Evolutionary conservation across 2,888 invertebrate genomes (phyloP).

Genomic region (Rhaphigaster nebulosa): DNA sequence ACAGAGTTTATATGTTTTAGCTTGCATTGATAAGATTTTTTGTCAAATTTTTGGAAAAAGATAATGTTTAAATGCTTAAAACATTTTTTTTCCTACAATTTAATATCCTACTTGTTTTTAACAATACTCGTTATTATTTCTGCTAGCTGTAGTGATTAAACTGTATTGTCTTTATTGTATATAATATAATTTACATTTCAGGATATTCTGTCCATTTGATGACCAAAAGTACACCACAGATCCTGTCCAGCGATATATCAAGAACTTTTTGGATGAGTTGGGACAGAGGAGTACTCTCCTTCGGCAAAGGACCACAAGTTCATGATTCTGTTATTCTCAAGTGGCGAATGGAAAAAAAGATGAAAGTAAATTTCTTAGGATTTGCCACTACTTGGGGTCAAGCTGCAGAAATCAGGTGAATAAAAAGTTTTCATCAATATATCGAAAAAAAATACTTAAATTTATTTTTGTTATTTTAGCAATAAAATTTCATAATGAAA

Average conservation of each 20-base stretch:
- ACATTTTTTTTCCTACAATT: too few species aligned
- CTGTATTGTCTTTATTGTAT: neutral
- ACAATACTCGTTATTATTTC: too few species aligned
- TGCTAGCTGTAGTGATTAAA: too few species aligned
- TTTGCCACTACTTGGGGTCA: constrained; percentile 78
- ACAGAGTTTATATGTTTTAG: neutral
- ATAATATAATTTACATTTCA: constrained; percentile 66
- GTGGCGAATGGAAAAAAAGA: constrained; percentile 75
- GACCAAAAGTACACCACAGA: constrained; percentile 74
- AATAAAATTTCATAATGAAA: neutral
- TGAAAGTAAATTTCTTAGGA: constrained; percentile 75
- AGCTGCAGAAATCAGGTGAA: constrained; percentile 76
- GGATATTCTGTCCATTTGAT: constrained; percentile 77
- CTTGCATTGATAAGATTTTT: too few species aligned
- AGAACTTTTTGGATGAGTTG: constrained; percentile 79
- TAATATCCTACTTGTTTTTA: too few species aligned
- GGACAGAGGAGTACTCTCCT: constrained; percentile 74
- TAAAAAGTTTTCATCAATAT: neutral
- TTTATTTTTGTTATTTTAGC: too few species aligned
- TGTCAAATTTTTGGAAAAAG: too few species aligned
- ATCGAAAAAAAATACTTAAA: too few species aligned
- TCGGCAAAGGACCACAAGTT: constrained; percentile 74
- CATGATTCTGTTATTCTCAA: constrained; percentile 73
- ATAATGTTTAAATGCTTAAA: too few species aligned
- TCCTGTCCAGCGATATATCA: constrained; percentile 74